Conservation (phyloP, 1,140 invertebrate species). For the Ostrea denselamellosa region DNA sequence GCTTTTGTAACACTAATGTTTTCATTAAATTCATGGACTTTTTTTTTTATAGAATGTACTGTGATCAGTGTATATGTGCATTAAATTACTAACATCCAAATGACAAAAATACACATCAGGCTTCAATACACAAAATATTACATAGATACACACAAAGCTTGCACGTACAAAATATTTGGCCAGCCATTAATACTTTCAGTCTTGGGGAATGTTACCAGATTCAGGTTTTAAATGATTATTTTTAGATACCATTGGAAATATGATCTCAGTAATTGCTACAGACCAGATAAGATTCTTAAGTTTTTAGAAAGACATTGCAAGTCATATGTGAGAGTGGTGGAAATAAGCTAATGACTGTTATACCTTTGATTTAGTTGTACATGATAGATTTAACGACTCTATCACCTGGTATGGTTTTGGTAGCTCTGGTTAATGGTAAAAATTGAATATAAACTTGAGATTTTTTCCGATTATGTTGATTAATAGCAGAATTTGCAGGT, state of each 20-base stretch:
- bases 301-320: conserved; percentile 3
- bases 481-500: no score
- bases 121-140: no score
- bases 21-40: no score
- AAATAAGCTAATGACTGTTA: not conserved
- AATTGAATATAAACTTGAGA: not conserved
- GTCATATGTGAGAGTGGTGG: not conserved
- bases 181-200: no score
- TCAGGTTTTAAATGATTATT: not conserved
- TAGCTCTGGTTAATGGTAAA: not conserved
- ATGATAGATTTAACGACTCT: not conserved
- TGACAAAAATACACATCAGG: no score
- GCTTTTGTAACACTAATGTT: no score
- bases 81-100: no score
- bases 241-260: not conserved
- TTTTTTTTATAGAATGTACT: no score
- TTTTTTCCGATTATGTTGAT: not conserved
- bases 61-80: no score
- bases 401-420: not conserved
- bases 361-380: not conserved
- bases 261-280: not conserved
- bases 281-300: not conserved
- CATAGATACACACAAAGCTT: no score
- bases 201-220: not conserved
- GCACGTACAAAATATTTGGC: no score